Evolutionary conservation across 2,888 invertebrate species (phyloP).

Genomic region (Acrobeloides nanus): DNA sequence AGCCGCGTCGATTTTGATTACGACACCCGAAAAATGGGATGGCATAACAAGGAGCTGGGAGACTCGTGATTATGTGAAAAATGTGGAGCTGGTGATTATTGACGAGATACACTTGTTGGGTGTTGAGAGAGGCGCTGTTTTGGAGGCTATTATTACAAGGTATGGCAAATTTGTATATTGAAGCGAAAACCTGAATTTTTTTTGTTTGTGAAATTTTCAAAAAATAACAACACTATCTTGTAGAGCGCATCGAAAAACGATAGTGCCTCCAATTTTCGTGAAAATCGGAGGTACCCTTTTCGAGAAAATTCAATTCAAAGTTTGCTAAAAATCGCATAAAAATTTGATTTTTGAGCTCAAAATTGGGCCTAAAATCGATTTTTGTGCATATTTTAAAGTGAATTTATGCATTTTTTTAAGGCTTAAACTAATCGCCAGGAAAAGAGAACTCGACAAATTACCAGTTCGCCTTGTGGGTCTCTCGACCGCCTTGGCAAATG

Average conservation of each 20-base stretch:
- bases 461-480: conserved; percentile 82
- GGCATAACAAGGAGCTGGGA: conserved; percentile 86
- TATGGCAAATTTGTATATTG: no score
- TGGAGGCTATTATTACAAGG: conserved; percentile 94
- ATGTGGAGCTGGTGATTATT: conserved; percentile 64
- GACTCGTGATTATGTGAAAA: conserved; percentile 77
- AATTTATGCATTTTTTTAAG: conserved; percentile 14
- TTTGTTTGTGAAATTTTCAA: no score
- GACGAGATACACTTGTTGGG: conserved; percentile 92
- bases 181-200: no score
- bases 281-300: no score
- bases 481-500: conserved; percentile 95
- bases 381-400: background rate
- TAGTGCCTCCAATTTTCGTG: no score
- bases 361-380: no score
- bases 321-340: no score
- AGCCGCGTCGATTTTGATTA: conserved; percentile 82
- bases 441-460: conserved; percentile 28
- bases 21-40: conserved; percentile 99
- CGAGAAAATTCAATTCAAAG: no score
- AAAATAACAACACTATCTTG: no score
- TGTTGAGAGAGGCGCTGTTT: conserved; percentile 62
- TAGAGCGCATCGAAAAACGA: no score
- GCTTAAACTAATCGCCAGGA: conserved; percentile 40
- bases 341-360: no score